Evolutionary conservation across 2,888 invertebrate species (phyloP).

Genomic region (Phortica magna): DNA sequence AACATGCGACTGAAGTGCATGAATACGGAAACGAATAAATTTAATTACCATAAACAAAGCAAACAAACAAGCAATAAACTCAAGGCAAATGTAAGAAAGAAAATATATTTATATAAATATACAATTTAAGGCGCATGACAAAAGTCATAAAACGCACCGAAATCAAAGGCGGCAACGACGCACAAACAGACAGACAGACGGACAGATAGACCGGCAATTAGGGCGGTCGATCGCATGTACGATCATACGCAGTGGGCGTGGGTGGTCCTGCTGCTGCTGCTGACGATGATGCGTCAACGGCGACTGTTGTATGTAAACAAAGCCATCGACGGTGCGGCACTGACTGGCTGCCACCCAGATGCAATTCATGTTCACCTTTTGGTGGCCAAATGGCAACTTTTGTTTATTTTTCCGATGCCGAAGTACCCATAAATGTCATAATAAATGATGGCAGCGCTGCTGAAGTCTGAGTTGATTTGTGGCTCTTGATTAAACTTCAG

Average conservation of each 20-base stretch:
- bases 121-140: slow-evolving; percentile 55
- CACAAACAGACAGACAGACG: slow-evolving; percentile 30
- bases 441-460: background rate
- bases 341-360: slow-evolving; percentile 10
- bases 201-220: background rate
- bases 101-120: slow-evolving; percentile 38
- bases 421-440: slow-evolving; percentile 19
- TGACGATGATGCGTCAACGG: background rate
- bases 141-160: slow-evolving; percentile 55
- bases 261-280: slow-evolving; percentile 30
- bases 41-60: slow-evolving; percentile 69
- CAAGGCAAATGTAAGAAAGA: too few species aligned
- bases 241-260: slow-evolving; percentile 16
- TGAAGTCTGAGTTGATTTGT: slow-evolving; percentile 7
- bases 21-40: slow-evolving; percentile 47
- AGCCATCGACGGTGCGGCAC: background rate
- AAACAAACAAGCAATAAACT: background rate
- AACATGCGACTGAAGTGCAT: slow-evolving; percentile 21
- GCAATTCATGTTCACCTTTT: background rate
- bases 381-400: background rate
- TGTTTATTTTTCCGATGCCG: background rate
- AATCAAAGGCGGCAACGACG: slow-evolving; percentile 62
- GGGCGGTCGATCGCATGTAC: background rate
- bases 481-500: background rate
- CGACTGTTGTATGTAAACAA: slow-evolving; percentile 28